phyloP scores from a whole-genome alignment of 2,113 vertebrate species.

The Chlorodrepanis virens region DNA sequence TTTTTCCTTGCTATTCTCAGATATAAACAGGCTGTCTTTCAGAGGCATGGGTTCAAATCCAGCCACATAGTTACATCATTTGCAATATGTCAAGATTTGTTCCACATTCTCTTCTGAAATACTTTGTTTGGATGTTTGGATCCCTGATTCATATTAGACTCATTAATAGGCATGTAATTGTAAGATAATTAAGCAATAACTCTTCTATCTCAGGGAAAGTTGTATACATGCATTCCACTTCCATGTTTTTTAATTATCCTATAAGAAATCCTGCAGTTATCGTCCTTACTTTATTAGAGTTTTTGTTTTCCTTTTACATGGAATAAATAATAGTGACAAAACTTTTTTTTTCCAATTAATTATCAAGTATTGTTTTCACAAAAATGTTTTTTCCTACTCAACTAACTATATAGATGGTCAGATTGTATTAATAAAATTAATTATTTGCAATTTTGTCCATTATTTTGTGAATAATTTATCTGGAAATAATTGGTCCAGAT shows the following conservation, averaged over 20 bases:
- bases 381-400: not conserved
- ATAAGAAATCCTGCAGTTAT: not conserved
- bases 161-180: not conserved
- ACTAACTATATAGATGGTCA: not conserved
- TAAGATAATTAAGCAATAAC: not conserved
- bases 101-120: not conserved
- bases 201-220: not conserved
- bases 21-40: not conserved
- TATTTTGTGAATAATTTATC: constrained; percentile 55
- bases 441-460: constrained; percentile 19
- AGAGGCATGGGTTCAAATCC: not conserved
- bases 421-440: constrained; percentile 20
- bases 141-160: not conserved
- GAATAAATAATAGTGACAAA: not conserved
- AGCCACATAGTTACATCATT: not conserved
- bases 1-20: not conserved
- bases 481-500: constrained; percentile 27
- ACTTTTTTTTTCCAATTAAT: not conserved
- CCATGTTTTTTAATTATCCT: not conserved
- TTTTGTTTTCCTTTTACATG: not conserved
- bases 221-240: not conserved
- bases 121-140: not conserved
- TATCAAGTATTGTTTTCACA: not conserved
- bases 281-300: not conserved
- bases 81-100: not conserved